Base-by-base conservation (phyloP, 2,113 vertebrate species). In the Brachirus orientalis region DNA sequence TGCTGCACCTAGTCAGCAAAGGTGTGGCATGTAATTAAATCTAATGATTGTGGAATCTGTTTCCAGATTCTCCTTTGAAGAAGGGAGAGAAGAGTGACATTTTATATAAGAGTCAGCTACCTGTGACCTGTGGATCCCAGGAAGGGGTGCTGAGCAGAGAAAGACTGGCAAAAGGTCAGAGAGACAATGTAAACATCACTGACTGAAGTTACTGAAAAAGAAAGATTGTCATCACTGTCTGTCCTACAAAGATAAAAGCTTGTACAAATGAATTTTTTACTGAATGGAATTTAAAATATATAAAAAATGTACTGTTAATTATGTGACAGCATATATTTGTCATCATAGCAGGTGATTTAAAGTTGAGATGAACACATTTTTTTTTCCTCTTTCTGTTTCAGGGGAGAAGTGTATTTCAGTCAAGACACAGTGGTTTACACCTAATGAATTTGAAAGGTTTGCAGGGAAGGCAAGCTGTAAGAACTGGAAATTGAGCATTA, bases 401-500 rank as follows among this genome's bases (percentile, higher is more conserved):
- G 92, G 91, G 17, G 57, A 86, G 1, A 47, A 40, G 56, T 91
- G 91, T 48, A 88, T 94, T 40, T 0, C 47, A 11, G 62, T 38
- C 2, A 0, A 72, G 0, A 56, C 22, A 2, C 1, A 4, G 7
- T 92, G 91, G 92, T 84, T 86, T 33, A 68, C 71, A 14, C 92
- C 92, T 0, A 0, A 0, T 38, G 71, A 57, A 5, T 94, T 94
- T 86, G 81, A 92, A 67, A 70, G 2, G 22, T 65, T 71, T 40
- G 86, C 54, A 1, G 90, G 89, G 6, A 93, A 75, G 53, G 9
- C 7, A 6, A 76, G 3, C 8, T 0, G 0, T 4, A 91, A 12
- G 55, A 93, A 92, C 82, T 93, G 93, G 92, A 93, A 92, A 72
- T 0, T 0, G 0, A 91, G 75, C 80, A 92, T 93, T 55, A 73